Evolutionary conservation across 2,113 vertebrate species (phyloP).

Genomic region (Periophthalmodon schlosseri): DNA sequence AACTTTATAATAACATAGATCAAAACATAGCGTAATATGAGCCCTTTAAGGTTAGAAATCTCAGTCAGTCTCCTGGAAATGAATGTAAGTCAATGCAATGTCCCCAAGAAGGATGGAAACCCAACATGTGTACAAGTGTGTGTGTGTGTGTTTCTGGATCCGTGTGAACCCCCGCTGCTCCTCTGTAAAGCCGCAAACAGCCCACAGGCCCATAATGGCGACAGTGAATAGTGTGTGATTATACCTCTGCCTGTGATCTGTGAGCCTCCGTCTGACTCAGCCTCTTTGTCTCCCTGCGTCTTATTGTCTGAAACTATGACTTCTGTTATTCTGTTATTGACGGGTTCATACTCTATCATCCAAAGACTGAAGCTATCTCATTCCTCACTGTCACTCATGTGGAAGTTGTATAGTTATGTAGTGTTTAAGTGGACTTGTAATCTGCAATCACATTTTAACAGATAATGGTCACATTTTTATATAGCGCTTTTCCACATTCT

Average conservation of each 20-base stretch:
- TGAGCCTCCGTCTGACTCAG: conserved; percentile 54
- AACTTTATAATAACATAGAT: no score
- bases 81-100: no score
- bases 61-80: no score
- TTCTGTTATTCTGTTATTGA: conserved; percentile 24
- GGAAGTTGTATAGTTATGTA: background rate
- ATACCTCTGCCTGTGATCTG: conserved; percentile 69
- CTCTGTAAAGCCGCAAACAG: conserved; percentile 70
- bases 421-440: background rate
- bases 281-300: conserved; percentile 38
- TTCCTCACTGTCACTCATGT: conserved; percentile 14
- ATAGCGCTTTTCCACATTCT: no score
- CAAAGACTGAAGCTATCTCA: conserved; percentile 19
- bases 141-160: conserved; percentile 26
- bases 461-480: no score
- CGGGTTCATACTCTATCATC: conserved; percentile 30
- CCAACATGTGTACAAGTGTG: no score
- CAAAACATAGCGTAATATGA: no score
- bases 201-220: conserved; percentile 73
- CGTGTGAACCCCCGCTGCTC: conserved; percentile 67
- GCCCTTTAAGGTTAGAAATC: no score
- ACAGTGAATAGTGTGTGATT: conserved; percentile 73
- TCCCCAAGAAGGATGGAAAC: no score
- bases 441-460: background rate
- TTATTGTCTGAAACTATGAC: conserved; percentile 17